phyloP scores from a whole-genome alignment of 2,113 vertebrate genomes.

The zebrafish (Danio rerio) region DNA sequence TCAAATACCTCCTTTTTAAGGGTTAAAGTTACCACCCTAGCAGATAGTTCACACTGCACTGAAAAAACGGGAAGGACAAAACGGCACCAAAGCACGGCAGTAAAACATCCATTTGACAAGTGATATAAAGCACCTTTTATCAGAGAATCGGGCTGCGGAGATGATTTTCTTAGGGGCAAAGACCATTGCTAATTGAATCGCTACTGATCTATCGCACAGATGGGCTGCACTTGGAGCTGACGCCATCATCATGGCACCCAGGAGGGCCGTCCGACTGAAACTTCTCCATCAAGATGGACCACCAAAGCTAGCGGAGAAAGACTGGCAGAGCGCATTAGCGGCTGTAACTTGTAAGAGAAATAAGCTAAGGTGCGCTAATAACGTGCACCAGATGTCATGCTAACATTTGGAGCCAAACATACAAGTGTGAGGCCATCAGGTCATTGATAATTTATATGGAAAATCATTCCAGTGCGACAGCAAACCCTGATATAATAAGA shows the following conservation, averaged over 20 bases:
- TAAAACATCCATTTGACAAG: conserved; percentile 20
- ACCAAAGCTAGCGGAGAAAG: neutral
- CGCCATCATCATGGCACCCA: conserved; percentile 42
- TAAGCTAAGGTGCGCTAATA: neutral
- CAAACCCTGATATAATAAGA: conserved; percentile 58
- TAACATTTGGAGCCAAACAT: neutral
- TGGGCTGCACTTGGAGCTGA: conserved; percentile 42
- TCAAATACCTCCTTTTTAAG: conserved; percentile 45
- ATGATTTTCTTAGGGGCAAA: conserved; percentile 16
- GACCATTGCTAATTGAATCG: conserved; percentile 11
- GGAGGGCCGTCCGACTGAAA: conserved; percentile 39
- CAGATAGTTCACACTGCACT: conserved; percentile 26
- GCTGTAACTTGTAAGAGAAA: neutral
- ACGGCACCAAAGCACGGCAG: conserved; percentile 11
- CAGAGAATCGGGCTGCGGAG: neutral
- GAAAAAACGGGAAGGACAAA: conserved; percentile 11
- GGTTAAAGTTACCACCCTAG: conserved; percentile 27
- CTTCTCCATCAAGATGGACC: conserved; percentile 17
- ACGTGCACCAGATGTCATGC: neutral
- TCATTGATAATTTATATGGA: conserved; percentile 37
- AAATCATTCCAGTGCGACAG: conserved; percentile 40
- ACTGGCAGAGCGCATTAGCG: neutral
- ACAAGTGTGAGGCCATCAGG: conserved; percentile 1
- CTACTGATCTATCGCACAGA: conserved; percentile 42
- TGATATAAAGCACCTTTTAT: conserved; percentile 20